Percentiles rank a stretch among this genome's conserved stretches.
These are phyloP conservation scores for Thera obeliscata DNA, from an alignment of 2,888 invertebrate species.

Conservation along the genomic window DNA sequence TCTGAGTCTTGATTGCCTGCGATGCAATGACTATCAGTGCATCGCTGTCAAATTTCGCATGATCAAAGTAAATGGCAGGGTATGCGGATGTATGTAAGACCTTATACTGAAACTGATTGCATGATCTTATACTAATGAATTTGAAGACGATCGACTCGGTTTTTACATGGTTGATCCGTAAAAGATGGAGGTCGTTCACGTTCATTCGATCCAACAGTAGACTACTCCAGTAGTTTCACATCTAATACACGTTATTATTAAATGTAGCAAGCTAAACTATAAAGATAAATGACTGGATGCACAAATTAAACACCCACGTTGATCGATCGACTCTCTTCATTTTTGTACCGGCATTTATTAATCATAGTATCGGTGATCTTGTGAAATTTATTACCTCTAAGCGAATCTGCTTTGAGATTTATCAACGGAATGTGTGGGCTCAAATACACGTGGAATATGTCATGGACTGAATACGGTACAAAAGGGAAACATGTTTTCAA, in stretches of 20 bases:
- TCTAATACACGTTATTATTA: slow-evolving; percentile 4
- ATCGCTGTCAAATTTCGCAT: too few relatives aligned
- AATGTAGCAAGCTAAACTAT: slow-evolving; percentile 59
- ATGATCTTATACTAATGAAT: too few relatives aligned
- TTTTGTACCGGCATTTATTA: slow-evolving; percentile 78
- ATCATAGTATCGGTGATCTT: slow-evolving; percentile 78
- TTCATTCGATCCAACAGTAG: too few relatives aligned
- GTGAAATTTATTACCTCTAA: slow-evolving; percentile 83
- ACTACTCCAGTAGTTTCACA: slow-evolving; percentile 15
- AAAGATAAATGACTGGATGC: slow-evolving; percentile 74
- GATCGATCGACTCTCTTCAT: slow-evolving; percentile 80
- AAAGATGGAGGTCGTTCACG: too few relatives aligned
- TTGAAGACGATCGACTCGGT: too few relatives aligned
- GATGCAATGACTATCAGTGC: too few relatives aligned
- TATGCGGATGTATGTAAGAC: too few relatives aligned
- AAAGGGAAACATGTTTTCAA: neutral
- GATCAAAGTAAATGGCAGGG: too few relatives aligned
- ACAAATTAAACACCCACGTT: slow-evolving; percentile 83
- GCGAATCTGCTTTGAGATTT: slow-evolving; percentile 80
- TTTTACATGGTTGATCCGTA: too few relatives aligned
- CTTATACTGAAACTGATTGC: too few relatives aligned
- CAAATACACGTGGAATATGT: slow-evolving; percentile 30
- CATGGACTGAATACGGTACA: slow-evolving; percentile 43
- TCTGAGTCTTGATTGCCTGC: neutral
- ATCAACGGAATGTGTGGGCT: slow-evolving; percentile 82